Evolutionary conservation across 2,888 invertebrate species (phyloP).

Genomic region (Leucoptera coffeella): DNA sequence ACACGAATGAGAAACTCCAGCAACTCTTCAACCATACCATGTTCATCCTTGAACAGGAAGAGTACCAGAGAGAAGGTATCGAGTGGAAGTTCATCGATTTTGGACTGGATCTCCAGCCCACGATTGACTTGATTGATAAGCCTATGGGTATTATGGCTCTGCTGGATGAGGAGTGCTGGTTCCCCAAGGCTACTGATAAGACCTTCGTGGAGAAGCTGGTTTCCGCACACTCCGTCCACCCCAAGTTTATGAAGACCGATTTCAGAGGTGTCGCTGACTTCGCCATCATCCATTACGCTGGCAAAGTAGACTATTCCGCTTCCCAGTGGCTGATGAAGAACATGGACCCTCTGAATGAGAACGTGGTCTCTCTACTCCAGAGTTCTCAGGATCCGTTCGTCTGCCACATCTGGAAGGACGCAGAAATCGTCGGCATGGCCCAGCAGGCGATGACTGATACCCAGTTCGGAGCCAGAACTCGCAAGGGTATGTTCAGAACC

Average conservation of each 20-base stretch:
- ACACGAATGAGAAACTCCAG: constrained; percentile 99
- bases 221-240: constrained; percentile 91
- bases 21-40: constrained; percentile 99
- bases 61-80: constrained; percentile 98
- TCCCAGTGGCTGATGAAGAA: constrained; percentile 99
- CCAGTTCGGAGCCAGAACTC: constrained; percentile 84
- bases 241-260: constrained; percentile 96
- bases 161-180: constrained; percentile 98
- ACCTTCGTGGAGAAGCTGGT: constrained; percentile 97
- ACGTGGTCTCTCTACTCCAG: constrained; percentile 92
- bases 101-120: constrained; percentile 97
- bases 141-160: constrained; percentile 99
- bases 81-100: constrained; percentile 99
- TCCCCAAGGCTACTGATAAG: constrained; percentile 99
- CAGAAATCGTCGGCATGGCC: constrained; percentile 98
- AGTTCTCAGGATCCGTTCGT: constrained; percentile 94
- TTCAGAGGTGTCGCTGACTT: constrained; percentile 94
- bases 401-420: constrained; percentile 98
- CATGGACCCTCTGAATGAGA: constrained; percentile 99
- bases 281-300: constrained; percentile 96
- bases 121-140: constrained; percentile 98
- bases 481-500: constrained; percentile 98
- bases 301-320: constrained; percentile 95
- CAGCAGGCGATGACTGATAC: constrained; percentile 91
- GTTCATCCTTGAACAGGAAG: constrained; percentile 99